phyloP scores from a whole-genome alignment of 2,888 invertebrate genomes.

The Trissolcus brochymenae region DNA sequence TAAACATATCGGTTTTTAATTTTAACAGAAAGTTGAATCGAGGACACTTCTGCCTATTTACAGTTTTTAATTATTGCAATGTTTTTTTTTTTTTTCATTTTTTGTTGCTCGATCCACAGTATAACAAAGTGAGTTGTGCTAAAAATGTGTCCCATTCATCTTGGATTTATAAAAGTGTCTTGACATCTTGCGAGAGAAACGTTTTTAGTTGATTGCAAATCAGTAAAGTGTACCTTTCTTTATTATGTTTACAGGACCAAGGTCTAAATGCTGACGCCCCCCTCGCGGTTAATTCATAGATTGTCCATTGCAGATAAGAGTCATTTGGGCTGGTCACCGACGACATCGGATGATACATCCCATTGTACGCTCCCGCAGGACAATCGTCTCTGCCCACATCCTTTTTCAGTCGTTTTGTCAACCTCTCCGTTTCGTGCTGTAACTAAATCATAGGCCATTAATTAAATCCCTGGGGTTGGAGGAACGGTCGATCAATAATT shows the following conservation, averaged over 20 bases:
- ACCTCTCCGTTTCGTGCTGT: slow-evolving; percentile 70
- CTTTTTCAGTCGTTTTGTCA: slow-evolving; percentile 72
- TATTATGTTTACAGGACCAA: slow-evolving; percentile 74
- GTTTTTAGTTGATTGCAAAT: slow-evolving; percentile 1
- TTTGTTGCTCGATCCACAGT: not conserved
- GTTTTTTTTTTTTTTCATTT: not conserved
- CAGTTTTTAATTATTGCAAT: not conserved
- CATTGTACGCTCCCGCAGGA: slow-evolving; percentile 66
- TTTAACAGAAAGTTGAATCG: slow-evolving; percentile 31
- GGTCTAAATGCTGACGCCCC: slow-evolving; percentile 76
- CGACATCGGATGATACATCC: slow-evolving; percentile 72
- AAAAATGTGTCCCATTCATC: not conserved
- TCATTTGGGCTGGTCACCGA: slow-evolving; percentile 65
- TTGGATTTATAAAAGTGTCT: not conserved
- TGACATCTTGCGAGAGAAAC: too few relatives aligned
- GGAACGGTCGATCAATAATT: slow-evolving; percentile 15
- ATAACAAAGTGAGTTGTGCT: not conserved
- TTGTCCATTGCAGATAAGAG: slow-evolving; percentile 74
- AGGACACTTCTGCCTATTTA: slow-evolving; percentile 11
- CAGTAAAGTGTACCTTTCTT: slow-evolving; percentile 70
- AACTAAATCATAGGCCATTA: slow-evolving; percentile 62
- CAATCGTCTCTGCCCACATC: slow-evolving; percentile 72
- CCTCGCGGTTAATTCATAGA: slow-evolving; percentile 72
- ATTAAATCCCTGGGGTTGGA: slow-evolving; percentile 6
- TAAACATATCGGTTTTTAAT: slow-evolving; percentile 33